Conservation (phyloP, 2,113 vertebrate species). For the Dromas ardeola region DNA sequence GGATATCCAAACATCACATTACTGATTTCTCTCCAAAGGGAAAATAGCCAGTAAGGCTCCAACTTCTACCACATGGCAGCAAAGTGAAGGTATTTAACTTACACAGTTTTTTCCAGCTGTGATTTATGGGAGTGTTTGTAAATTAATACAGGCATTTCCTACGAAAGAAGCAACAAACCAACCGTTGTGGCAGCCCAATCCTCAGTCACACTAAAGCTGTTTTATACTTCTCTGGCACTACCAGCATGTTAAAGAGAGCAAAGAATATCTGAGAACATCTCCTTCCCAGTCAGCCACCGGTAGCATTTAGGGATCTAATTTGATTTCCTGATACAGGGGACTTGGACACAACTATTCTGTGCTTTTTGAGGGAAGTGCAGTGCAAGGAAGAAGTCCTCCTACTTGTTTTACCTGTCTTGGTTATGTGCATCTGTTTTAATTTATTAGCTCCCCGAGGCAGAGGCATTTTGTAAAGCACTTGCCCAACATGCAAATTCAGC, state of each 20-base stretch:
- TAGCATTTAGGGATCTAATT: neutral
- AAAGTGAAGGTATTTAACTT: neutral
- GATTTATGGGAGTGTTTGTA: neutral
- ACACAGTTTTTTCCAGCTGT: neutral
- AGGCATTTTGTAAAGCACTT: neutral
- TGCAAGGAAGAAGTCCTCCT: neutral
- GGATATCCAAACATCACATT: neutral
- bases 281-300: neutral
- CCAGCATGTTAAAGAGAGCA: neutral
- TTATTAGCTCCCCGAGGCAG: neutral
- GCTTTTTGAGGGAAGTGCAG: neutral
- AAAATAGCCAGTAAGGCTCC: neutral
- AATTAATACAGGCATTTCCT: neutral
- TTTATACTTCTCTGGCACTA: neutral
- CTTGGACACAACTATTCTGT: neutral
- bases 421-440: neutral
- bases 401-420: neutral
- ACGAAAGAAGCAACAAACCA: neutral
- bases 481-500: neutral
- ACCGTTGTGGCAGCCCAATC: neutral
- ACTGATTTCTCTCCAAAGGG: neutral
- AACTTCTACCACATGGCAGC: neutral
- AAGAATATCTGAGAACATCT: neutral
- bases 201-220: neutral
- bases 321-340: neutral